Evolutionary conservation across 2,888 invertebrate genomes (phyloP).

Genomic region (Clostera curtula): DNA sequence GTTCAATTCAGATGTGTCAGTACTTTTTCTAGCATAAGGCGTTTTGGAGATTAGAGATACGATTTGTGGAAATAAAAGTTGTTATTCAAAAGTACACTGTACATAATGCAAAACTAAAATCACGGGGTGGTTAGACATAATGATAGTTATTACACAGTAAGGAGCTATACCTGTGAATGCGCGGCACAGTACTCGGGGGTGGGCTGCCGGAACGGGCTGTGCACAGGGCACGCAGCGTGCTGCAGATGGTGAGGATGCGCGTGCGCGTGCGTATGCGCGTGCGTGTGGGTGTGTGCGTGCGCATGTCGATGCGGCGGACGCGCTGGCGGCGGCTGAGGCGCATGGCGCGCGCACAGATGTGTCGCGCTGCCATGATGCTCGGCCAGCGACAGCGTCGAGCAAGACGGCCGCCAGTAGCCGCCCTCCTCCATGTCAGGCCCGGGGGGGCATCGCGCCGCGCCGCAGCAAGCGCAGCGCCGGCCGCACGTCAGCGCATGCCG

Average conservation of each 20-base stretch:
- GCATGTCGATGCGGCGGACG: conserved; percentile 57
- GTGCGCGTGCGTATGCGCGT: conserved; percentile 66
- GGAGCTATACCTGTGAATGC: conserved; percentile 55
- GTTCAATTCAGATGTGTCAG: background rate
- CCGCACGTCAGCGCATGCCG: conserved; percentile 72
- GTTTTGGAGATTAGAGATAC: too few species aligned
- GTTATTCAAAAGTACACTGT: too few species aligned
- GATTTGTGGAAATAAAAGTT: too few species aligned
- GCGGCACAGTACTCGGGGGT: conserved; percentile 68
- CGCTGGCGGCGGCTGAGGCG: conserved; percentile 55
- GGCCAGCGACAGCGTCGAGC: conserved; percentile 67
- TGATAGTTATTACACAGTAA: too few species aligned
- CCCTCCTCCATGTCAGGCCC: conserved; percentile 70
- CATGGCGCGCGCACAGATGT: conserved; percentile 65
- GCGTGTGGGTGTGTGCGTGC: conserved; percentile 44
- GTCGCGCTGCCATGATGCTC: conserved; percentile 67
- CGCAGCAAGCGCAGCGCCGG: conserved; percentile 71
- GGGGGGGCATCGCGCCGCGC: conserved; percentile 69
- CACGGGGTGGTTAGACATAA: background rate
- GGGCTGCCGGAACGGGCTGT: conserved; percentile 82
- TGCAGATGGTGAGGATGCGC: conserved; percentile 59
- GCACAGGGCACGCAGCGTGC: conserved; percentile 79
- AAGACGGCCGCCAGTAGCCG: conserved; percentile 69
- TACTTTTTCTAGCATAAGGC: too few species aligned
- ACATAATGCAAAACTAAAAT: too few species aligned